A percentile compares a stretch with the other conserved stretches of the same genome.
These are phyloP conservation scores for Danio jaintianensis DNA, from an alignment of 2,797 vertebrate species.

Conservation along the genomic window DNA sequence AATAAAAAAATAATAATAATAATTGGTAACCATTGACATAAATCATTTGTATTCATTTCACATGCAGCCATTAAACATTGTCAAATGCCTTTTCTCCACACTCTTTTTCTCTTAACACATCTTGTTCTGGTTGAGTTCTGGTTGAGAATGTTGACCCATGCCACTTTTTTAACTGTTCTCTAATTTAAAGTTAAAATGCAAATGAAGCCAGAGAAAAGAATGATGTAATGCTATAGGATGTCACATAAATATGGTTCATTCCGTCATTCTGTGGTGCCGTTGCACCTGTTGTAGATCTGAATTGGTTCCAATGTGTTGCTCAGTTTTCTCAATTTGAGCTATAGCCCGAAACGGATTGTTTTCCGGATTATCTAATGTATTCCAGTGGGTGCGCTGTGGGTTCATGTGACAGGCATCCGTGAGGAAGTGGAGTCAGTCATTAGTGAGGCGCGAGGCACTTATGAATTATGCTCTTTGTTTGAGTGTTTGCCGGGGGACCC, in stretches of 20 bases:
- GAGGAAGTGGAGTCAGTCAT: slow-evolving; percentile 67
- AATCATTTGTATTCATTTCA: slow-evolving; percentile 49
- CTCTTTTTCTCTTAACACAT: too few relatives aligned
- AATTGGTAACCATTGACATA: too few relatives aligned
- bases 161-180: slow-evolving; percentile 58
- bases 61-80: slow-evolving; percentile 45
- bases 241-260: neutral
- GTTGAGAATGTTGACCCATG: slow-evolving; percentile 61
- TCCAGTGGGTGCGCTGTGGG: slow-evolving; percentile 66
- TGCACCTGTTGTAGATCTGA: neutral
- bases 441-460: slow-evolving; percentile 66
- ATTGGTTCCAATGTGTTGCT: neutral
- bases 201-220: slow-evolving; percentile 49
- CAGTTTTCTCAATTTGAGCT: slow-evolving; percentile 1
- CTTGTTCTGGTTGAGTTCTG: slow-evolving; percentile 64
- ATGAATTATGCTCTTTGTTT: slow-evolving; percentile 79
- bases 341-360: neutral
- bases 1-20: too few relatives aligned
- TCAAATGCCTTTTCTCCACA: slow-evolving; percentile 64
- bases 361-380: slow-evolving; percentile 25
- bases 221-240: neutral
- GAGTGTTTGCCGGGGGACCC: slow-evolving; percentile 52
- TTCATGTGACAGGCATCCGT: slow-evolving; percentile 58
- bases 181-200: slow-evolving; percentile 74
- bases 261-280: neutral